phyloP scores from a whole-genome alignment of 1,140 invertebrate species.

The Achroia grisella region DNA sequence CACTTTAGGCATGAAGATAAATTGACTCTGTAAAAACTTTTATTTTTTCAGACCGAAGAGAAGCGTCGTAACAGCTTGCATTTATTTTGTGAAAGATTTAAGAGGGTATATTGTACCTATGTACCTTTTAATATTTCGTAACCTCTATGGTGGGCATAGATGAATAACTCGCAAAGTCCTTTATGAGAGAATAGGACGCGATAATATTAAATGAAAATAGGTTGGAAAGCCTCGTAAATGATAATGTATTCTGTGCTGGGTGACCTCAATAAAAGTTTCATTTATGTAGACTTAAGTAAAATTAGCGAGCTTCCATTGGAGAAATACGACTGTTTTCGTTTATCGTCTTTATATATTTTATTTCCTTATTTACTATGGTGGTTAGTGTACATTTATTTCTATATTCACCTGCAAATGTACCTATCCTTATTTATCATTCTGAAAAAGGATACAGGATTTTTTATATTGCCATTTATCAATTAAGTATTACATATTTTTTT shows the following conservation, averaged over 20 bases:
- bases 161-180: not conserved
- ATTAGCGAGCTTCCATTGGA: not conserved
- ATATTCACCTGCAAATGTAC: too few species aligned
- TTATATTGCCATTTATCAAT: too few species aligned
- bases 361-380: too few species aligned
- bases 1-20: slow-evolving; percentile 18
- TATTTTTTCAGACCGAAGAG: slow-evolving; percentile 12
- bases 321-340: too few species aligned
- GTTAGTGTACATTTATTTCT: too few species aligned
- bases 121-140: not conserved
- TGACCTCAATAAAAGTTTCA: slow-evolving; percentile 3
- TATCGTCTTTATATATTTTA: too few species aligned
- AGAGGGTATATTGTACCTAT: not conserved
- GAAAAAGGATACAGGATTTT: too few species aligned
- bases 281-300: slow-evolving; percentile 2
- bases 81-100: slow-evolving; percentile 34
- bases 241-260: not conserved
- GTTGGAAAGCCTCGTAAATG: not conserved
- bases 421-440: too few species aligned
- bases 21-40: slow-evolving; percentile 26
- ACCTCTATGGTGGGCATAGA: not conserved
- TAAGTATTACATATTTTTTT: too few species aligned
- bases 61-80: slow-evolving; percentile 28
- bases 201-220: slow-evolving; percentile 3
- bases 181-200: not conserved